Percentiles rank a stretch among this genome's conserved stretches.
Conservation (phyloP, 2,888 invertebrate species). For the Harpalus rubripes region DNA sequence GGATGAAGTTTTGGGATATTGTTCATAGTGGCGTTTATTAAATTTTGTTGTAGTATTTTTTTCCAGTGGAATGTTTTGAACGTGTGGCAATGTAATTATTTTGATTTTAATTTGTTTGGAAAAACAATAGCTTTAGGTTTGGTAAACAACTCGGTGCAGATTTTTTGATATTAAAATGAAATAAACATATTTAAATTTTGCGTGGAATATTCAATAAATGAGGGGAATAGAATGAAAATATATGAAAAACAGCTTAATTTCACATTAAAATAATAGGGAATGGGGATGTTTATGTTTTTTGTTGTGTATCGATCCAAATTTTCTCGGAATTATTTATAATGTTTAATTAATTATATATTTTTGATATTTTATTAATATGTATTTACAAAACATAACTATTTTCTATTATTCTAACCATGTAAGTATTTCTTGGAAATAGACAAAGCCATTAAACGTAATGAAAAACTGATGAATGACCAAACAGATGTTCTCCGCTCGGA, state of each 20-base stretch:
- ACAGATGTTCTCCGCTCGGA: no score
- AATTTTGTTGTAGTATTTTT: background rate
- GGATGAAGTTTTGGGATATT: background rate
- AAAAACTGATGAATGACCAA: no score
- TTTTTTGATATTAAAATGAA: background rate
- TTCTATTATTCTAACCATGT: no score
- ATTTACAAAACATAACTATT: no score
- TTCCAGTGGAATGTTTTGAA: background rate
- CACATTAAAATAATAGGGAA: background rate
- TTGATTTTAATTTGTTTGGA: constrained; percentile 26
- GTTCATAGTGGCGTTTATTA: constrained; percentile 3
- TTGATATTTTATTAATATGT: no score
- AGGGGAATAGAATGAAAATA: background rate
- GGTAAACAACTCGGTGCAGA: background rate
- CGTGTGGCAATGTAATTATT: constrained; percentile 22
- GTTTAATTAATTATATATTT: no score
- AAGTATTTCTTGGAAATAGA: no score
- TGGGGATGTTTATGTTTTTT: background rate
- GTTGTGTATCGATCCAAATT: background rate
- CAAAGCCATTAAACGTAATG: no score
- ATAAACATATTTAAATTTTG: background rate
- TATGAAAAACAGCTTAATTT: background rate
- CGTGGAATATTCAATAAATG: background rate
- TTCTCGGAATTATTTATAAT: background rate
- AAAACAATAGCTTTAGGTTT: constrained; percentile 30